Evolutionary conservation across 2,113 vertebrate species (phyloP).

Genomic region (Tretioscincus oriximinensis): DNA sequence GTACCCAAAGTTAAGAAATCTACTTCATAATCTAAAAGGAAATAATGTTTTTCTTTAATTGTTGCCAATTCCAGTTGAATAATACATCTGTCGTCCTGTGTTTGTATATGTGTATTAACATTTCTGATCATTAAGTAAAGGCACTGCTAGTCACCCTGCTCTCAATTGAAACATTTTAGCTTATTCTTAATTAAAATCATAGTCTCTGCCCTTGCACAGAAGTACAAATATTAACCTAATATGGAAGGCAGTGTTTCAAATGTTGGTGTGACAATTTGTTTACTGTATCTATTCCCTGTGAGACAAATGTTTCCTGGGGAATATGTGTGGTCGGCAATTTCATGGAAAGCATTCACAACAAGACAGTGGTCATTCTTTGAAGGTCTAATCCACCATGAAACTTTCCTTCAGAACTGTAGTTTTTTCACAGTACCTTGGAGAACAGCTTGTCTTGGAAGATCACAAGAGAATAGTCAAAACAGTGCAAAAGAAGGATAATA

Average conservation of each 20-base stretch:
- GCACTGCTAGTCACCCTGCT: neutral
- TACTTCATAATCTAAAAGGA: slow-evolving; percentile 2
- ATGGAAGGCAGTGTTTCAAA: neutral
- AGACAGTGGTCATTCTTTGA: neutral
- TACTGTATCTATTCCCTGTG: neutral
- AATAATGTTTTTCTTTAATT: slow-evolving; percentile 30
- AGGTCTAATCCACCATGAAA: neutral
- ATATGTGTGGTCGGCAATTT: neutral
- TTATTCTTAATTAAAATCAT: slow-evolving; percentile 1
- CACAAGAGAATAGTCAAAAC: too few species aligned
- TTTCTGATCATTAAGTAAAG: neutral
- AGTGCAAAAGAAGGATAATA: too few species aligned
- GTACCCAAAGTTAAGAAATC: neutral
- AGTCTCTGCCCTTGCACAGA: neutral
- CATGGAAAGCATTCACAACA: neutral
- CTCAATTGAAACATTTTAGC: neutral
- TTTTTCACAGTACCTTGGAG: neutral
- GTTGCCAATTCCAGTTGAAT: neutral
- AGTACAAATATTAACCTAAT: slow-evolving; percentile 1
- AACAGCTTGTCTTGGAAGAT: neutral
- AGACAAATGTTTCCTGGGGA: neutral
- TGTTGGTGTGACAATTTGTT: neutral
- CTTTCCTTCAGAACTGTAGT: neutral
- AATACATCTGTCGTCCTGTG: neutral
- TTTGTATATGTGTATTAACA: neutral